Percentiles rank a stretch among this genome's conserved stretches.
phyloP scores from a whole-genome alignment of 1,140 invertebrate species.

The Tyrophagus putrescentiae region DNA sequence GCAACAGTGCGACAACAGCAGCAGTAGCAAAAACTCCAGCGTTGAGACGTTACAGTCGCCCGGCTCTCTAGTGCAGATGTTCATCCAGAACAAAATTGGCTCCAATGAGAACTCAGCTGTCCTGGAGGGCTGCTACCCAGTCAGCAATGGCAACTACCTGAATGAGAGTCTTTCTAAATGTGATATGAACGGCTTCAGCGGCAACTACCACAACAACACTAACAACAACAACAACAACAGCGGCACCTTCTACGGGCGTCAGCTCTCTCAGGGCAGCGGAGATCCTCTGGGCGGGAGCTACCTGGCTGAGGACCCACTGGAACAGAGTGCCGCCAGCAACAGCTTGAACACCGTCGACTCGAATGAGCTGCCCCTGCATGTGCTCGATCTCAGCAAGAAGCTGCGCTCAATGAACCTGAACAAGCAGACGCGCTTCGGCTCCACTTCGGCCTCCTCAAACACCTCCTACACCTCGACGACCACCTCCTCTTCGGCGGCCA shows the following conservation, averaged over 20 bases:
- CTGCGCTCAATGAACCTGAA: constrained; percentile 4
- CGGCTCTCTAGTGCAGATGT: constrained; percentile 54
- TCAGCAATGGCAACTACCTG: background rate
- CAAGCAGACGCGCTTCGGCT: constrained; percentile 10
- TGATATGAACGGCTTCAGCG: too few relatives aligned
- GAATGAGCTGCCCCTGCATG: constrained; percentile 13
- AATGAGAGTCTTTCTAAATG: background rate
- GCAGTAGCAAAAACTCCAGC: constrained; percentile 30
- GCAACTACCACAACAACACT: too few relatives aligned
- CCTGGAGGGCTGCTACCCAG: background rate
- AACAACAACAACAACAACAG: too few relatives aligned
- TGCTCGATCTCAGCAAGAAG: constrained; percentile 11
- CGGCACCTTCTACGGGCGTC: background rate
- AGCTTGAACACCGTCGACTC: constrained; percentile 15
- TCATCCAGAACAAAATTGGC: constrained; percentile 54
- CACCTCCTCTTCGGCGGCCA: constrained; percentile 2
- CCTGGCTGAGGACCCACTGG: too few relatives aligned
- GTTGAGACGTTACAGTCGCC: constrained; percentile 10
- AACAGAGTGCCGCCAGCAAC: background rate
- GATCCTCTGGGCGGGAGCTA: background rate
- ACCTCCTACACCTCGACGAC: constrained; percentile 8
- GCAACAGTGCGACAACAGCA: constrained; percentile 35
- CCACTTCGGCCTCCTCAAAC: constrained; percentile 5
- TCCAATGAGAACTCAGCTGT: constrained; percentile 6
- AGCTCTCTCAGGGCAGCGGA: background rate